Base-by-base conservation (phyloP, 2,113 vertebrate species). In the Phoxinus phoxinus region DNA sequence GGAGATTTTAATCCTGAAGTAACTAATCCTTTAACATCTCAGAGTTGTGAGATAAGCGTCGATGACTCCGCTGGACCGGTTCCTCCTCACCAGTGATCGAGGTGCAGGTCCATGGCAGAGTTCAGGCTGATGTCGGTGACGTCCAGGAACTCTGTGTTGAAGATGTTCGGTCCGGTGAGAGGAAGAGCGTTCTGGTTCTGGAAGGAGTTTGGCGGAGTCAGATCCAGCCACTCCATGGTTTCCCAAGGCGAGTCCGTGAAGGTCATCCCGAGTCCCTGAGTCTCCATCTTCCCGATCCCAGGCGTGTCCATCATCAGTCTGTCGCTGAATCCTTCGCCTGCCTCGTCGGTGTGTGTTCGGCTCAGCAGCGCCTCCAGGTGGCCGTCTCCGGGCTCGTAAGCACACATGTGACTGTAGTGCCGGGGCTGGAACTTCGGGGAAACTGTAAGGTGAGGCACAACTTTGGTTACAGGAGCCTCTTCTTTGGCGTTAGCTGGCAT, bases 151-250 rank as follows among this genome's bases (percentile, higher is more conserved):
- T 99, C 98, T 0, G 97, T 95, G 92, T 97, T 98, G 91, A 99
- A 99, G 92, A 99, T 97, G 92, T 96, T 97, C 87, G 97, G 97
- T 1, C 93, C 96, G 0, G 89, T 92, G 0, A 96, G 91, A 3
- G 95, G 90, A 3, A 97, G 94, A 0, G 95, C 93, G 78, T 93
- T 94, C 63, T 94, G 94, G 77, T 93, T 94, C 63, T 94, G 94
- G 75, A 97, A 99, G 53, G 97, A 99, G 84, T 95, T 98, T 2
- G 97, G 97, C 0, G 97, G 96, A 0, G 97, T 98, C 86, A 99
- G 95, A 90, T 99, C 98, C 91, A 99, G 90, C 98, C 98, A 99
- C 90, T 99, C 98, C 97, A 99, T 99, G 0, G 96, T 97, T 88
- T 99, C 98, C 98, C 98, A 99, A 0, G 98, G 96, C 21, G 97